Evolutionary conservation across 2,797 vertebrate genomes (phyloP), one percentile per base, ranked within the genome.

Genomic region (Epinephelus malabaricus): DNA sequence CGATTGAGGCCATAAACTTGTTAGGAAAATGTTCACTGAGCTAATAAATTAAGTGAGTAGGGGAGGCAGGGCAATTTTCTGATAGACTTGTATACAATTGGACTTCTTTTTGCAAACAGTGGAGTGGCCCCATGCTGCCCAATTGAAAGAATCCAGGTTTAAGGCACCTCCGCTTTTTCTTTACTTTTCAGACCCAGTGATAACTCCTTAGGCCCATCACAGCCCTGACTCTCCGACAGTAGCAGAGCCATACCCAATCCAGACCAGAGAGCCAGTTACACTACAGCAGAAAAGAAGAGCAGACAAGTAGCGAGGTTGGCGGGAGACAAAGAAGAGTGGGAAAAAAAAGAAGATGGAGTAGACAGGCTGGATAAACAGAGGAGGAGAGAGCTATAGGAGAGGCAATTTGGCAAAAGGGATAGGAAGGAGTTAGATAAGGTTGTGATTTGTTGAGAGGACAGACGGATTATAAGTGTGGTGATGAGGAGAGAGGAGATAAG

Each of bases 391-490:
- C 78, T 6, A 67, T 49, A 83, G 77, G 81, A 81, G 70, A 86
- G 70, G 85, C 84, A 87, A 86, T 90, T 84, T 84, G 86, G 84
- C 79, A 85, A 84, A 76, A 59, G 50, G 67, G 78, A 90, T 64
- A 65, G 85, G 81, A 86, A 68, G 79, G 80, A 84, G 78, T 79
- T 76, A 79, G 87, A 92, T 92, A 93, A 89, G 87, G 89, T 73
- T 89, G 80, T 90, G 89, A 94, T 93, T 92, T 89, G 88, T 91
- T 76, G 86, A 89, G 85, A 88, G 84, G 84, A 91, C 85, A 90
- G 78, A 91, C 63, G 81, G 85, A 88, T 89, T 90, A 85, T 83
- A 89, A 84, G 90, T 82, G 84, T 80, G 85, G 84, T 68, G 86
- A 85, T 85, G 73, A 86, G 76, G 76, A 83, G 86, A 78, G 60